Conservation (phyloP, 2,888 invertebrate genomes). For the Dilophus febrilis region DNA sequence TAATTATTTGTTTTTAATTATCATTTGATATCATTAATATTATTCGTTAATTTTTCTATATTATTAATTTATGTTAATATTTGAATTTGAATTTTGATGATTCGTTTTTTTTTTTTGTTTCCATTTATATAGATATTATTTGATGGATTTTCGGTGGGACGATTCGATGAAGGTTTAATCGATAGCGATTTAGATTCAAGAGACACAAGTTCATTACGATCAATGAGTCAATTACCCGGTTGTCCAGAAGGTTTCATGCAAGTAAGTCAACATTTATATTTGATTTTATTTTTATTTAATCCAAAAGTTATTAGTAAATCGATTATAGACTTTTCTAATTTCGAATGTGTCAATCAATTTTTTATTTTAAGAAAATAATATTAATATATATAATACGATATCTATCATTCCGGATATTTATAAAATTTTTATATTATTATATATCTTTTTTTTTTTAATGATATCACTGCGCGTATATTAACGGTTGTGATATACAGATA, state of each 20-base stretch:
- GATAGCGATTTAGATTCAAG: slow-evolving; percentile 29
- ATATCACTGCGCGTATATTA: too few species aligned
- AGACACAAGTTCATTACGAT: slow-evolving; percentile 28
- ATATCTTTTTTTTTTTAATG: too few species aligned
- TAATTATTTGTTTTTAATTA: too few species aligned
- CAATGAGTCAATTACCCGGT: slow-evolving; percentile 45
- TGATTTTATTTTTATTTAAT: too few species aligned
- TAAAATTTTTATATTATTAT: too few species aligned
- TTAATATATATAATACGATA: too few species aligned
- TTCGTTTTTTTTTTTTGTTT: slow-evolving; percentile 15
- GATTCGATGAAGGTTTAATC: slow-evolving; percentile 48
- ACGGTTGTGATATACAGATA: too few species aligned
- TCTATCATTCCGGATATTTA: too few species aligned
- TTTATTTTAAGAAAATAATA: too few species aligned
- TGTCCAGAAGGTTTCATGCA: slow-evolving; percentile 83
- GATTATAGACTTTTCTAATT: too few species aligned
- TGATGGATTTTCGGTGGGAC: slow-evolving; percentile 75
- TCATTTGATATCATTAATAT: not conserved
- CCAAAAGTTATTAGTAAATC: too few species aligned
- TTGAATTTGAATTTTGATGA: slow-evolving; percentile 9
- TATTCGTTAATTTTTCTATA: not conserved
- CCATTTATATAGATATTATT: slow-evolving; percentile 46
- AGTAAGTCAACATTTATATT: slow-evolving; percentile 29
- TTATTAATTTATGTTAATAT: not conserved
- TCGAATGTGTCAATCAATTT: too few species aligned